Percentiles rank a stretch among this genome's conserved stretches.
These are phyloP conservation scores for Zygothrica quintamaculata DNA, from an alignment of 2,888 invertebrate species.

Conservation along the genomic window DNA sequence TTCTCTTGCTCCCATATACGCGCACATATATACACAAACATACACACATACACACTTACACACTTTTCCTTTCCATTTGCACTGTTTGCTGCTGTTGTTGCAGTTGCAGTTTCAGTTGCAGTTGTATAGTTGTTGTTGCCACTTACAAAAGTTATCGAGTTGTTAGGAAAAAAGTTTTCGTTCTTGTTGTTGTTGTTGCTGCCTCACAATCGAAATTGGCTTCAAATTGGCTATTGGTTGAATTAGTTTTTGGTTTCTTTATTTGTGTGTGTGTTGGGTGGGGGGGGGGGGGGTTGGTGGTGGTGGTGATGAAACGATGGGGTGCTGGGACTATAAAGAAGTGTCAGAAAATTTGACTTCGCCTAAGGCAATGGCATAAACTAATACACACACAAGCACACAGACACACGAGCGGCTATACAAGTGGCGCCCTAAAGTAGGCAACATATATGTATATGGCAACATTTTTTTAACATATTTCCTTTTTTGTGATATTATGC, in stretches of 20 bases:
- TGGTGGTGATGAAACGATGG: slow-evolving; percentile 6
- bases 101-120: slow-evolving; percentile 34
- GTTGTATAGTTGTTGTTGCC: slow-evolving; percentile 41
- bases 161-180: slow-evolving; percentile 64
- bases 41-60: background rate
- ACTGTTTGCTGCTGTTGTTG: slow-evolving; percentile 25
- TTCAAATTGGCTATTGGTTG: slow-evolving; percentile 74
- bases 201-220: slow-evolving; percentile 70
- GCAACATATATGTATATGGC: too few relatives aligned
- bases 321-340: too few relatives aligned
- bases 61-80: background rate
- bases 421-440: slow-evolving; percentile 37
- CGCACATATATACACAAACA: too few relatives aligned
- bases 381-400: slow-evolving; percentile 10
- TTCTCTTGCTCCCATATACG: background rate
- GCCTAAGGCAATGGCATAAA: slow-evolving; percentile 1
- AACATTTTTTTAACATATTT: too few relatives aligned
- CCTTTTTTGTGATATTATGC: too few relatives aligned
- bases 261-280: background rate
- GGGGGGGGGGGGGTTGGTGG: background rate
- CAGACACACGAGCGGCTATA: slow-evolving; percentile 47
- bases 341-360: background rate
- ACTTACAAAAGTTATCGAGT: slow-evolving; percentile 76
- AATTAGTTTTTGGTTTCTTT: slow-evolving; percentile 51
- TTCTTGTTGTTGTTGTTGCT: slow-evolving; percentile 19